phyloP scores from a whole-genome alignment of 2,888 invertebrate genomes.

The Eupithecia exiguata region DNA sequence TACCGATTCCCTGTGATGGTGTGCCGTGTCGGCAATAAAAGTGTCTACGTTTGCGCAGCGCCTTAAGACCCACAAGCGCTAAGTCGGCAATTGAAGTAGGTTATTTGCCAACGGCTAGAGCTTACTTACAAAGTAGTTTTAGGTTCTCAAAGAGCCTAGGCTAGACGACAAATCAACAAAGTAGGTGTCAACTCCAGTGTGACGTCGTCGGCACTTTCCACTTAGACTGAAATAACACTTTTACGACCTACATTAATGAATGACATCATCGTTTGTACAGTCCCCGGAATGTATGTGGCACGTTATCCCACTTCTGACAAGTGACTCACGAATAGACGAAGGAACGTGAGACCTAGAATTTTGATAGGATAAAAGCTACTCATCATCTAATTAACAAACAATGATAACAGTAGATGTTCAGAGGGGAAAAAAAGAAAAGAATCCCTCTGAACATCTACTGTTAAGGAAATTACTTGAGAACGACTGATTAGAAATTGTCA shows the following conservation, averaged over 20 bases:
- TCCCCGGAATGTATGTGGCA: constrained; percentile 10
- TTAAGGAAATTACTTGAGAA: too few relatives aligned
- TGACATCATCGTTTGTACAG: constrained; percentile 38
- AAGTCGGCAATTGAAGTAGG: neutral
- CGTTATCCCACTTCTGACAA: neutral
- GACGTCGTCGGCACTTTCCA: constrained; percentile 24
- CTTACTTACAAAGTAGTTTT: neutral
- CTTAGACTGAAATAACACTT: constrained; percentile 36
- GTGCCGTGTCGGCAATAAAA: too few relatives aligned
- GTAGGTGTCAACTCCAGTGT: constrained; percentile 18
- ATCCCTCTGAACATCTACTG: too few relatives aligned
- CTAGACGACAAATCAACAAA: constrained; percentile 1
- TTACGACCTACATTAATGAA: constrained; percentile 39
- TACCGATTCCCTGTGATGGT: too few relatives aligned
- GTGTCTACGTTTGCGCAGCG: too few relatives aligned
- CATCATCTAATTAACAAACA: too few relatives aligned
- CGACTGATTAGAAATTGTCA: too few relatives aligned
- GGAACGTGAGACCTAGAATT: neutral
- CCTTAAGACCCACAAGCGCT: neutral
- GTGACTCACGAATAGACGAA: neutral
- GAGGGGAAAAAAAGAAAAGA: too few relatives aligned
- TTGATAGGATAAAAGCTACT: neutral
- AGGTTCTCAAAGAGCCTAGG: neutral
- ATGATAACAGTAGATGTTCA: too few relatives aligned
- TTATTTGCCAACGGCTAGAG: neutral